Percentiles rank a stretch among this genome's conserved stretches.
Conservation (phyloP, 2,797 vertebrate species). For the Ceryle rudis region DNA sequence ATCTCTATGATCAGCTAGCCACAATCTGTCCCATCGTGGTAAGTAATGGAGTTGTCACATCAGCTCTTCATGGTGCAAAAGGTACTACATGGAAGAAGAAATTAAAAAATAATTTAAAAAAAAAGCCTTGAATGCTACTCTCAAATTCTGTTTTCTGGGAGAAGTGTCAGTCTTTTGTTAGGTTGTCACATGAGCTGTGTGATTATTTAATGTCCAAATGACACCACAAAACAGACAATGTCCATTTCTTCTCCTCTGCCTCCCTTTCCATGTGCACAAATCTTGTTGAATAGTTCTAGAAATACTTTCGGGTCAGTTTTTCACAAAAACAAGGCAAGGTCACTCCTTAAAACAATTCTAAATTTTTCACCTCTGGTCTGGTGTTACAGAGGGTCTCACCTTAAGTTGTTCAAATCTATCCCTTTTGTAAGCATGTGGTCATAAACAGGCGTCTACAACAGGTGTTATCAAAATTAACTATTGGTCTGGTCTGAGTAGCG, state of each 20-base stretch:
- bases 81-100: not conserved
- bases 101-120: not conserved
- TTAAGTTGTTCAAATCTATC: not conserved
- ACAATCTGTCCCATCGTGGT: slow-evolving; percentile 98
- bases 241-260: not conserved
- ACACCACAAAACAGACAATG: not conserved
- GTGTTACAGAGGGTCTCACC: not conserved
- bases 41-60: slow-evolving; percentile 70
- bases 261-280: rapidly evolving
- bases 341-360: not conserved
- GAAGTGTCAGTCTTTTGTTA: not conserved
- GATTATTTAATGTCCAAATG: not conserved
- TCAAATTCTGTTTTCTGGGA: not conserved
- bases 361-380: not conserved
- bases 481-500: not conserved
- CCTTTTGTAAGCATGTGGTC: not conserved
- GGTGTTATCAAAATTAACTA: not conserved
- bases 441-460: not conserved
- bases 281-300: not conserved
- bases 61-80: not conserved
- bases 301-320: not conserved
- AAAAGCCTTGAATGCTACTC: not conserved
- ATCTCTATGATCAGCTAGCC: slow-evolving; percentile 98
- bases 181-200: not conserved
- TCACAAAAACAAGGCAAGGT: not conserved